Evolutionary conservation across 2,797 vertebrate species (phyloP), one percentile per base, ranked within the genome.

Genomic region (Remorina albescens): DNA sequence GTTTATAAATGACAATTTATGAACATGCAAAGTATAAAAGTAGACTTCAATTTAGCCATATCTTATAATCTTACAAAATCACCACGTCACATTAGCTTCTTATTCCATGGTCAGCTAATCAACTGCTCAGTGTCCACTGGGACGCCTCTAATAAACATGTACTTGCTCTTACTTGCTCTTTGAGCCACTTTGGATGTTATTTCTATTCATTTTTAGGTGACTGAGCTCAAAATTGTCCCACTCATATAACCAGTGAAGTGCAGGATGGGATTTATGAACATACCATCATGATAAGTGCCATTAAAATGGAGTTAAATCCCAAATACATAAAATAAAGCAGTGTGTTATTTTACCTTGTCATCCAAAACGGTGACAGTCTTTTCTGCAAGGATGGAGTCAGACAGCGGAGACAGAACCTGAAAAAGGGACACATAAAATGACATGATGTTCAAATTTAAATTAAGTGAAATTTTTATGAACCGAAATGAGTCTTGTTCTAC

Each of bases 371-470:
- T 96, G 74, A 99, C 95, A 0, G 98, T 98, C 90, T 97, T 99
- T 91, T 99, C 98, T 6, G 98, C 98, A 93, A 99, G 86, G 86
- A 99, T 99, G 37, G 98, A 97, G 86, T 99, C 98, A 0, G 97
- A 99, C 55, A 98, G 93, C 2, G 98, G 97, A 0, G 97, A 99
- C 64, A 99, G 92, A 34, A 99, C 97, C 98, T 99, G 80, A 70
- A 23, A 67, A 42, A 44, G 3, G 9, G 9, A 37, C 36, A 37
- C 2, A 37, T 2, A 23, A 30, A 62, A 59, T 21, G 0, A 41
- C n/a, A 55, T 30, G 19, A 47, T 46, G 18, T 36, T 32, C 0
- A 57, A 15, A 25, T 25, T 15, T 7, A 49, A 15, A 49, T 49
- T 2, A 11, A 26, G 26, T 16, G 8, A 41, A 1, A 15, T 36